Percentiles rank a stretch among this genome's conserved stretches.
Conservation (phyloP, 1,140 invertebrate species). For the Dinoponera quadriceps region DNA sequence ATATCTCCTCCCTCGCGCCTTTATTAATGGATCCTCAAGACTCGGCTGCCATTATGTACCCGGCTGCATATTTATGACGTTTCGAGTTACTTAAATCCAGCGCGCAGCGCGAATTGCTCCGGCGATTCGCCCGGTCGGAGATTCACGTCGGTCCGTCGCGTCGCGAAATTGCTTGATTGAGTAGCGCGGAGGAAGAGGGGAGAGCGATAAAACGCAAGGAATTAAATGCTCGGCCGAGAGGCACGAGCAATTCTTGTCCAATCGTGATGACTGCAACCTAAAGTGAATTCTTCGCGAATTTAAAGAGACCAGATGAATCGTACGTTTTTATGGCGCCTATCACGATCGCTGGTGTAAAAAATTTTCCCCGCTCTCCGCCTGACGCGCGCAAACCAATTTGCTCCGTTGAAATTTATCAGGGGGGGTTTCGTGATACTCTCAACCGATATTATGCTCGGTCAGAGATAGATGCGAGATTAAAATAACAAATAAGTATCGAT, state of each 20-base stretch:
- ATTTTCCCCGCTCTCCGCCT: too few relatives aligned
- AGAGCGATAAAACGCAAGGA: neutral
- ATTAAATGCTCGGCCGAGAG: neutral
- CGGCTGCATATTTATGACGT: conserved; percentile 39
- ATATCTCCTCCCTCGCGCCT: neutral
- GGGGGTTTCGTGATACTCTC: neutral
- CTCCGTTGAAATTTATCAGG: too few relatives aligned
- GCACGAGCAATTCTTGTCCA: neutral
- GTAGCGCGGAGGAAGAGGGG: neutral
- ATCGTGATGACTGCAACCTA: neutral
- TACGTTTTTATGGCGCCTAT: too few relatives aligned
- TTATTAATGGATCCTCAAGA: conserved; percentile 63
- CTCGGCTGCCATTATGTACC: conserved; percentile 29
- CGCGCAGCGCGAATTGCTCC: neutral
- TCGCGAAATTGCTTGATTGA: conserved; percentile 24
- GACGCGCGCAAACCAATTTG: too few relatives aligned
- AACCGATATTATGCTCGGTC: neutral
- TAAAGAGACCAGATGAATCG: too few relatives aligned
- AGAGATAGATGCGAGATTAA: neutral
- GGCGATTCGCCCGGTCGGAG: neutral
- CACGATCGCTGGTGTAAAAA: too few relatives aligned
- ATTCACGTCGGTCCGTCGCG: neutral
- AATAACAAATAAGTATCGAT: conserved; percentile 2
- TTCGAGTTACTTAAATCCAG: conserved; percentile 50
- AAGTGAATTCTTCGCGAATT: too few relatives aligned